Conservation (phyloP, 2,888 invertebrate genomes). For the Pachliopta kotzebuea region DNA sequence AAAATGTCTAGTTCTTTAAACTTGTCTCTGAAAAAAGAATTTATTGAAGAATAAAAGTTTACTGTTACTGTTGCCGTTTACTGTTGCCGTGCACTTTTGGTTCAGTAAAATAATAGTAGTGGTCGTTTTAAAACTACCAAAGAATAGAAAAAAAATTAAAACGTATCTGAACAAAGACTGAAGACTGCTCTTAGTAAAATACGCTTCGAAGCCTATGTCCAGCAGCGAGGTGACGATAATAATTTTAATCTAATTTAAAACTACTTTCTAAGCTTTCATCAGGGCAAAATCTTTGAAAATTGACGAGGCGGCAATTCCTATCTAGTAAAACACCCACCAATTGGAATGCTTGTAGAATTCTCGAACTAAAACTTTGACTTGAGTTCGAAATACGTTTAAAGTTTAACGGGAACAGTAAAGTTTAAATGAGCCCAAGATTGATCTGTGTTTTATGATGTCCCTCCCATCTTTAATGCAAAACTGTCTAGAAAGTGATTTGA, state of each 20-base stretch:
- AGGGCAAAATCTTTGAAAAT: neutral
- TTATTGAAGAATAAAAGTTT: no score
- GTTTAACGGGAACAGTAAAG: conserved; percentile 16
- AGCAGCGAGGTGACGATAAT: neutral
- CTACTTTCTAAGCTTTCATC: neutral
- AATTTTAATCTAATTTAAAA: neutral
- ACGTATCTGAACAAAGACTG: no score
- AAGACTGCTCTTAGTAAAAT: no score
- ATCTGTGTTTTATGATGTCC: conserved; percentile 17
- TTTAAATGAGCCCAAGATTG: conserved; percentile 16
- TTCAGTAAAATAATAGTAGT: no score
- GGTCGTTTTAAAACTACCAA: no score
- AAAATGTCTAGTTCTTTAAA: neutral
- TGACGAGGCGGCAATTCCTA: conserved; percentile 4
- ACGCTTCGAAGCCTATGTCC: neutral
- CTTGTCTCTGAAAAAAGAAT: no score
- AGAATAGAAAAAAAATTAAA: no score
- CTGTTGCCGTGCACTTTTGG: no score
- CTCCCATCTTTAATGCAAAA: conserved; percentile 1
- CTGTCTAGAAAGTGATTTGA: neutral
- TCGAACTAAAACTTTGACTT: conserved; percentile 22
- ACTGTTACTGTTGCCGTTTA: no score
- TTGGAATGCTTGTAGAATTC: conserved; percentile 21
- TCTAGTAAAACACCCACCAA: conserved; percentile 7
- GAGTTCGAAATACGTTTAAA: conserved; percentile 18